Evolutionary conservation across 2,113 vertebrate genomes (phyloP), one percentile per base, ranked within the genome.

Genomic region (Megaleporinus macrocephalus): DNA sequence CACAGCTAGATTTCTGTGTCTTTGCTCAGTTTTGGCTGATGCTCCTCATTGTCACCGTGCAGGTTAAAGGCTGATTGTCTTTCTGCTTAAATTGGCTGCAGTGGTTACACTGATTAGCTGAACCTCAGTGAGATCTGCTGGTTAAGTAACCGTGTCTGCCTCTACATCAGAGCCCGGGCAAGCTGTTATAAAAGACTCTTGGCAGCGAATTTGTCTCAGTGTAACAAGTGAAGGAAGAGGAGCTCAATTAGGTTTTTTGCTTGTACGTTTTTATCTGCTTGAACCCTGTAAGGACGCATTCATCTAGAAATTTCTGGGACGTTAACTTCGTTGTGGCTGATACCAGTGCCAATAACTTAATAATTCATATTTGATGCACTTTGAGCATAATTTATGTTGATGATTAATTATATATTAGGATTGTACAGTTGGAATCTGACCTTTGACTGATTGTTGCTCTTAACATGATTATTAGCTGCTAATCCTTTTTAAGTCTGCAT

Each of bases 81-180:
- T 36, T 7, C 65, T 22, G 65, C 63, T 71, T 84, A 80, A 84
- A 81, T 78, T 82, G 79, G 73, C 62, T 66, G 55, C 73, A 77
- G 75, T 78, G 71, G 76, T 76, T 33, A 55, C 68, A 73, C 68
- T 77, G 69, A 47, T 83, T 83, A 73, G 73, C 69, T 15, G 27
- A 59, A 59, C 80, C 76, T 57, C 72, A 22, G 74, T n/a, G 24
- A 80, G 77, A 80, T 70, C 66, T 66, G 61, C 83, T 78, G 83
- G 57, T 73, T 81, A 81, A 85, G 83, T 83, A 76, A 87, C 68
- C 77, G 63, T 83, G 70, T 83, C 83, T 75, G 61, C 66, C 55
- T 22, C 69, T 74, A 36, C 72, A 78, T 82, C 72, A 80, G 77
- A 66, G 36, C 5, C 53, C 57, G 26, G 29, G 22, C 14, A 30